A percentile compares a stretch with the other conserved stretches of the same genome.
phyloP scores from a whole-genome alignment of 2,797 vertebrate species.

The Avahi laniger region DNA sequence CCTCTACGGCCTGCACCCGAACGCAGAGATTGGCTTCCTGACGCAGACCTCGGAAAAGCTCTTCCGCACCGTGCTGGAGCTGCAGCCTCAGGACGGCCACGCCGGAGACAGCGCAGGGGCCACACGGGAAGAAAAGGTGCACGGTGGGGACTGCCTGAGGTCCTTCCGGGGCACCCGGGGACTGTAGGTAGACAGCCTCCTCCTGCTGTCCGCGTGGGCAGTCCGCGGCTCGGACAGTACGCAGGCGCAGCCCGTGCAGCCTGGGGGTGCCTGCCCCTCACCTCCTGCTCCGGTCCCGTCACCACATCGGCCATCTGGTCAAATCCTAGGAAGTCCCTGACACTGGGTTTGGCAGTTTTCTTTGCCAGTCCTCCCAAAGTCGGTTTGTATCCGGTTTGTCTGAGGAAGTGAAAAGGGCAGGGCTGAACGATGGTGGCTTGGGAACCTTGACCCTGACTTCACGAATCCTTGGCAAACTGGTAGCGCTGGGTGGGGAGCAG shows the following conservation, averaged over 20 bases:
- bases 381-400: neutral
- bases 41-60: conserved; percentile 94
- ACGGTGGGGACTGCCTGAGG: rapidly evolving
- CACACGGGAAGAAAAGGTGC: conserved; percentile 91
- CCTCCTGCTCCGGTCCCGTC: neutral
- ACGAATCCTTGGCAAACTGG: neutral
- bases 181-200: rapidly evolving
- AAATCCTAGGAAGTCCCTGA: neutral
- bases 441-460: neutral
- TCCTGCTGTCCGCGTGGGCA: rapidly evolving
- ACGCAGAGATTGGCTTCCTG: conserved; percentile 95
- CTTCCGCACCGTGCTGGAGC: conserved; percentile 91
- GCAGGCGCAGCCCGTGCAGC: rapidly evolving
- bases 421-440: neutral
- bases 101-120: conserved; percentile 80
- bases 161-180: neutral
- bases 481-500: neutral
- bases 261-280: neutral
- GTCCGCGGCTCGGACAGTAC: neutral
- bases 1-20: conserved; percentile 96
- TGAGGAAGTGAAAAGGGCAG: neutral
- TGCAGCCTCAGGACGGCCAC: conserved; percentile 91
- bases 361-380: neutral
- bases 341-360: neutral
- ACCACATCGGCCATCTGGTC: neutral